Evolutionary conservation across 2,113 vertebrate genomes (phyloP).

Genomic region (Craseonycteris thonglongyai): DNA sequence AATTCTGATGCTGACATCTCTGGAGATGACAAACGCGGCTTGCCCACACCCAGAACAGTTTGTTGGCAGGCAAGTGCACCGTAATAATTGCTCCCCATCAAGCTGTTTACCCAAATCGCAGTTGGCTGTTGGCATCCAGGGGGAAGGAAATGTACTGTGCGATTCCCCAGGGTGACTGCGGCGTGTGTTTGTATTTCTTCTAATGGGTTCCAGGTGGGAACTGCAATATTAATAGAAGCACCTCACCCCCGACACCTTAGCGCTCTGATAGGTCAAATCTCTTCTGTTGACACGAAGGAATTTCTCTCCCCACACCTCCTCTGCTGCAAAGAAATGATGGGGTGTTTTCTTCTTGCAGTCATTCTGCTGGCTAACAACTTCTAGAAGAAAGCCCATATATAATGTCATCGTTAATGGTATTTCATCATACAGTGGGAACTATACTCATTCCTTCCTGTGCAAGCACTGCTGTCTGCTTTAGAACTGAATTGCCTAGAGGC

Average conservation of each 20-base stretch:
- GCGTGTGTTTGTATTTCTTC: background rate
- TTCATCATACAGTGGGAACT: background rate
- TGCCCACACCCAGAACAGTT: background rate
- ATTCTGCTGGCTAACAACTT: background rate
- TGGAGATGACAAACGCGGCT: background rate
- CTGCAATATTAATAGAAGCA: accelerated
- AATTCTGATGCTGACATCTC: background rate
- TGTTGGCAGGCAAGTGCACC: background rate
- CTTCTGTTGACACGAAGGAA: background rate
- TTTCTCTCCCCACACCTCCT: background rate
- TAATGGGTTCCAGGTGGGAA: background rate
- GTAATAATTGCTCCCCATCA: background rate
- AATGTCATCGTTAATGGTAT: background rate
- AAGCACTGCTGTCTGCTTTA: background rate
- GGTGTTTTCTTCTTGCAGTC: background rate
- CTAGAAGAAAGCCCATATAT: background rate
- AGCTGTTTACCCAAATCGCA: background rate
- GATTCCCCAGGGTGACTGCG: background rate
- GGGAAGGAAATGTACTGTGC: background rate
- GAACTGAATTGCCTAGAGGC: background rate
- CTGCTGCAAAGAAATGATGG: background rate
- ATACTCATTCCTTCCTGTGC: background rate
- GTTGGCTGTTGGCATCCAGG: background rate
- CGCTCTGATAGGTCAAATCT: background rate
- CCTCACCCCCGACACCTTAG: background rate